Evolutionary conservation across 2,113 vertebrate genomes (phyloP).

Genomic region (Ascaphus truei): DNA sequence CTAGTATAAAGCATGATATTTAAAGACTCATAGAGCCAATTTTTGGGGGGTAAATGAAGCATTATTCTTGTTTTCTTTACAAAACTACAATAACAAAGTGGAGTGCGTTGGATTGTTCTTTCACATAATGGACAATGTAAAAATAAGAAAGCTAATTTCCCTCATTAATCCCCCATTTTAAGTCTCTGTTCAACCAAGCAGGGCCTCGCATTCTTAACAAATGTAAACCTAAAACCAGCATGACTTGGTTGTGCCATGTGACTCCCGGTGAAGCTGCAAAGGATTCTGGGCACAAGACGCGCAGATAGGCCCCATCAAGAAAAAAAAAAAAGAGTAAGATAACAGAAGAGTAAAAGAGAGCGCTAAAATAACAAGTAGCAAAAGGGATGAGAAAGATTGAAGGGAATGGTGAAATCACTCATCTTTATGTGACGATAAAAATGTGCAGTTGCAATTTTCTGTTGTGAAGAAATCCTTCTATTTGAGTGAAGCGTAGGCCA

Average conservation of each 20-base stretch:
- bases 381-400: slow-evolving; percentile 21
- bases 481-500: slow-evolving; percentile 14
- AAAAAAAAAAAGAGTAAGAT: not conserved
- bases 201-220: slow-evolving; percentile 6
- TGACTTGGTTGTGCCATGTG: slow-evolving; percentile 5
- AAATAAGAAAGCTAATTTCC: slow-evolving; percentile 26
- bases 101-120: slow-evolving; percentile 21
- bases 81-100: slow-evolving; percentile 18
- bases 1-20: no score
- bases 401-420: slow-evolving; percentile 18
- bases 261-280: not conserved
- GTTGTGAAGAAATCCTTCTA: slow-evolving; percentile 25
- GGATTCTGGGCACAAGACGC: slow-evolving; percentile 7
- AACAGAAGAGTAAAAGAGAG: not conserved
- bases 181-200: not conserved
- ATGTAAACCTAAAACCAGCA: not conserved
- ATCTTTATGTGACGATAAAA: slow-evolving; percentile 30
- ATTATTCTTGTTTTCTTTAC: not conserved
- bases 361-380: slow-evolving; percentile 22
- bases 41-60: slow-evolving; percentile 10
- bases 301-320: not conserved
- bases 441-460: slow-evolving; percentile 4
- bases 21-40: no score
- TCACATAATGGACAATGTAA: not conserved
- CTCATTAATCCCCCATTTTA: not conserved